Evolutionary conservation across 2,888 invertebrate species (phyloP), one percentile per base, ranked within the genome.

Genomic region (Pasiphila rectangulata): DNA sequence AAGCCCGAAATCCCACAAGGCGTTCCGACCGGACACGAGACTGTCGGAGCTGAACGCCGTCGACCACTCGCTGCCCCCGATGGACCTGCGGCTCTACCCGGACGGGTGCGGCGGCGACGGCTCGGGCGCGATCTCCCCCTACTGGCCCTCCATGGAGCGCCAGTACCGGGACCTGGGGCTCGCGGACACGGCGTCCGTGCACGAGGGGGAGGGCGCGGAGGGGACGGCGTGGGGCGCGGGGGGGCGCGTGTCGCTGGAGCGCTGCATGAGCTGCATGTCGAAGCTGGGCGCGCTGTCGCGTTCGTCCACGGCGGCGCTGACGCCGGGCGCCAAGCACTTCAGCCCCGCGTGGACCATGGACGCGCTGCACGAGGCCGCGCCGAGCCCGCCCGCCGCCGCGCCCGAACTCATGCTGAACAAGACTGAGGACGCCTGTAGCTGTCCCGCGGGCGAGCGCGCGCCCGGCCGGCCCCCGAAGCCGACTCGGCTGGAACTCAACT

Each of bases 191-290:
- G 75, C 68, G 6, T 82, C 83, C 0, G 83, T 83, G 0, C 72
- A 72, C 39, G 81, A 77, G 34, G 67, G 63, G 0, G 51, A 57
- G 1, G 75, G 67, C 13, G 70, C 72, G 1, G 54, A 60, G 0
- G 77, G 72, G 2, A 54, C 59, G 58, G 80, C 59, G 74, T 63
- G 61, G 6, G 67, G 67, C 1, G 69, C 67, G 1, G 59, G 59
- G 85, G 90, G 91, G 76, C 90, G 55, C 35, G 79, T 81, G 10
- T 72, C 79, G 21, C 68, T 92, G 5, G 92, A 92, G 63, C 79
- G 93, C 34, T 95, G 95, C 72, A 91, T 92, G 82, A 94, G 94
- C 70, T 95, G 95, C 73, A 94, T 94, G 69, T 93, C 94, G 49
- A 94, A 94, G 77, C 84, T 95, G 17, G 94, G 94, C 12, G 93